These are phyloP conservation scores for Marmota flaviventris DNA, from an alignment of 2,113 vertebrate genomes.

Conservation along the genomic window DNA sequence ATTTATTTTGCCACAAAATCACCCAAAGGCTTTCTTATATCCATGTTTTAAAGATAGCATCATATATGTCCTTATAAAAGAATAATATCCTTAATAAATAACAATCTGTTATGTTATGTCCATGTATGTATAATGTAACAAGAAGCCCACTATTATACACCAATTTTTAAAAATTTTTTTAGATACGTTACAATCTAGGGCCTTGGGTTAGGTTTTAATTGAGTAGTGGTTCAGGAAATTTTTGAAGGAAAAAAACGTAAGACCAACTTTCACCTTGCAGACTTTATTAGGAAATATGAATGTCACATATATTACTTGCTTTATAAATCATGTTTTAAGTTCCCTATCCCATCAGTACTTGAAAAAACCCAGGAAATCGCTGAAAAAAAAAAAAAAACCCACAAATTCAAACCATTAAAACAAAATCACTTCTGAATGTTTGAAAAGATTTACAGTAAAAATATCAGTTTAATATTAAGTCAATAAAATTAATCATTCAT, in stretches of 20 bases:
- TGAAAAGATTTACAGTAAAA: slow-evolving; percentile 84
- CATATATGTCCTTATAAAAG: not conserved
- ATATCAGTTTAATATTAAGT: slow-evolving; percentile 84
- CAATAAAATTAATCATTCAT: slow-evolving; percentile 85
- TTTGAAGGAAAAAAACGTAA: slow-evolving; percentile 30
- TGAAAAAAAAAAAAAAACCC: slow-evolving; percentile 35
- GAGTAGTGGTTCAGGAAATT: not conserved
- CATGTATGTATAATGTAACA: no score
- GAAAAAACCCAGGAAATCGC: slow-evolving; percentile 19
- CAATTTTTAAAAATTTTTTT: no score
- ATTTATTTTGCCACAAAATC: slow-evolving; percentile 34
- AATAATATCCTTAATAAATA: slow-evolving; percentile 58
- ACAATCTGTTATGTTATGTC: not conserved
- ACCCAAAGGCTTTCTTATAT: slow-evolving; percentile 40
- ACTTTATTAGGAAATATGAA: slow-evolving; percentile 63
- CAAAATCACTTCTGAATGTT: slow-evolving; percentile 79
- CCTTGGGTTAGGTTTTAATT: slow-evolving; percentile 55
- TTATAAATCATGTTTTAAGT: slow-evolving; percentile 68
- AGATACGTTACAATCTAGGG: slow-evolving; percentile 62
- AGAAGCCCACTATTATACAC: no score
- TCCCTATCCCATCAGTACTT: slow-evolving; percentile 25
- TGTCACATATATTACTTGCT: slow-evolving; percentile 59
- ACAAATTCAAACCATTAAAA: slow-evolving; percentile 85
- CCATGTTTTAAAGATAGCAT: slow-evolving; percentile 61
- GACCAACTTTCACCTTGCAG: slow-evolving; percentile 55